Percentiles rank a stretch among this genome's conserved stretches.
These are phyloP conservation scores for Dendropsophus ebraccatus DNA, from an alignment of 2,113 vertebrate genomes.

Conservation along the genomic window DNA sequence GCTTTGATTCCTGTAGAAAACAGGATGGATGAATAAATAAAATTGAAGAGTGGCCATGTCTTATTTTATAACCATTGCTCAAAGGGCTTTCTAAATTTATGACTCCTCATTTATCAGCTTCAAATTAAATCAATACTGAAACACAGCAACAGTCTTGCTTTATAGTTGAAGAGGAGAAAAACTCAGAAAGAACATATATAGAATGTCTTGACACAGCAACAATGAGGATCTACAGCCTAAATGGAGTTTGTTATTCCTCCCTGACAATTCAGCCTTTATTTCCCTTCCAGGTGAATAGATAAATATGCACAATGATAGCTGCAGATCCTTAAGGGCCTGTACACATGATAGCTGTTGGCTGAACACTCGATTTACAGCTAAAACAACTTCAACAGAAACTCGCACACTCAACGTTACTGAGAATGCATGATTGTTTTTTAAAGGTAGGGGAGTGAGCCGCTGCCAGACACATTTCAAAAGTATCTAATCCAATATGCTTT, in stretches of 20 bases:
- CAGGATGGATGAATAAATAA: slow-evolving; percentile 28
- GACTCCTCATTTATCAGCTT: slow-evolving; percentile 51
- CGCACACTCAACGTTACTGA: background rate
- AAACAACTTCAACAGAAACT: background rate
- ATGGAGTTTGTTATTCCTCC: background rate
- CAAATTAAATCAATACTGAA: slow-evolving; percentile 54
- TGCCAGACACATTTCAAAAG: too few relatives aligned
- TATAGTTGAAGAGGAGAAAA: slow-evolving; percentile 17
- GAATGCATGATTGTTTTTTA: background rate
- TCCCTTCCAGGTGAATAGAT: background rate
- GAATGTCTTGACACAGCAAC: too few relatives aligned
- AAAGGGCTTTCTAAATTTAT: slow-evolving; percentile 41
- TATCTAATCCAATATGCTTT: too few relatives aligned
- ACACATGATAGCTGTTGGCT: background rate
- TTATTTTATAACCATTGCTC: slow-evolving; percentile 40
- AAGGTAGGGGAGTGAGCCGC: background rate
- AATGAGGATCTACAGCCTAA: background rate
- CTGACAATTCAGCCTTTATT: background rate
- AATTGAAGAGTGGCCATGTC: slow-evolving; percentile 1
- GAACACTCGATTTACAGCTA: background rate
- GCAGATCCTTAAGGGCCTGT: background rate
- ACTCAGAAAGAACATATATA: background rate
- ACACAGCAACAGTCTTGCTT: slow-evolving; percentile 28
- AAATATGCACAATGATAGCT: background rate
- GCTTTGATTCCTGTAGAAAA: slow-evolving; percentile 46